Evolutionary conservation across 2,797 vertebrate genomes (phyloP).

Genomic region (Falco columbarius): DNA sequence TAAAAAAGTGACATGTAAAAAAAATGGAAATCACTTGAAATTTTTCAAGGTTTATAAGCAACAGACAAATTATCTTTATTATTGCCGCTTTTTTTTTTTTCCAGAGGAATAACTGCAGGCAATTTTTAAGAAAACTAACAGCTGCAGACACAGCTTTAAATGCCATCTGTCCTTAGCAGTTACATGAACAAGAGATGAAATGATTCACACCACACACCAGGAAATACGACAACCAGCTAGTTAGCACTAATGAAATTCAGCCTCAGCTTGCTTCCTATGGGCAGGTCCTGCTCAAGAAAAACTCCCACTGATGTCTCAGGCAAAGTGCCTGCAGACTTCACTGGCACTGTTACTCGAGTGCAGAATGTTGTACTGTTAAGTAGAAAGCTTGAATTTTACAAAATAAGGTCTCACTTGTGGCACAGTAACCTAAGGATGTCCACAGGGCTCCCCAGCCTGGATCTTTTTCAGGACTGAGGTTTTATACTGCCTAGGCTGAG

Average conservation of each 20-base stretch:
- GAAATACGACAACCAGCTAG: constrained; percentile 4
- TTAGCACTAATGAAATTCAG: constrained; percentile 35
- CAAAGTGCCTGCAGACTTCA: neutral
- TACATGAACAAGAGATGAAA: constrained; percentile 16
- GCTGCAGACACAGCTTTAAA: constrained; percentile 44
- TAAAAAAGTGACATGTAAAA: constrained; percentile 24
- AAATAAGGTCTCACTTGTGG: neutral
- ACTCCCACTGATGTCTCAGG: neutral
- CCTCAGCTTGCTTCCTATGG: neutral
- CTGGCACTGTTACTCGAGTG: neutral
- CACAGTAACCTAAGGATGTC: neutral
- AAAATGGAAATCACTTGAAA: constrained; percentile 25
- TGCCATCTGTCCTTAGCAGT: constrained; percentile 48
- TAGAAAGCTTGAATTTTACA: neutral
- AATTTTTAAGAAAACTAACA: constrained; percentile 57
- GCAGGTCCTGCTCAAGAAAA: constrained; percentile 11
- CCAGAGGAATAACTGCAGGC: constrained; percentile 20
- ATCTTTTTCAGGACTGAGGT: neutral
- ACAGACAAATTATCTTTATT: constrained; percentile 12
- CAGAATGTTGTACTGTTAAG: neutral
- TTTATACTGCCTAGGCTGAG: neutral
- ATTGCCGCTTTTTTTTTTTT: neutral
- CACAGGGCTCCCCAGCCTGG: neutral
- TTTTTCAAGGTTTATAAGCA: constrained; percentile 43
- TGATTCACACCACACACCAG: constrained; percentile 15